Conservation (phyloP, 2,797 vertebrate genomes). For the Sebastes iracundus region DNA sequence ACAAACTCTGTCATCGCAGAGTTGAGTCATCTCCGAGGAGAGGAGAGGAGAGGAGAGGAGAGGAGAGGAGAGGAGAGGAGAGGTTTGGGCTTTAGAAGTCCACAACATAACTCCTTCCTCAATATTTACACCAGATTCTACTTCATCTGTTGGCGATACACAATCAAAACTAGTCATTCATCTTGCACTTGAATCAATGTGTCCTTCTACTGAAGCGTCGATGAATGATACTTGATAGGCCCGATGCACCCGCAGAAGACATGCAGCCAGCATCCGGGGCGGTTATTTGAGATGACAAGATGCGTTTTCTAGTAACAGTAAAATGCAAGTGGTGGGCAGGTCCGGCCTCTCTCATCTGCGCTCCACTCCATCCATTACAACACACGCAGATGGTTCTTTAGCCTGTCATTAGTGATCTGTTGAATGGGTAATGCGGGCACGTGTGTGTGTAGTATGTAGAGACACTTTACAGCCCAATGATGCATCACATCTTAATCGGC, state of each 20-base stretch:
- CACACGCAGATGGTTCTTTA: conserved; percentile 40
- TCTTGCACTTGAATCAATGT: not conserved
- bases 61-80: not conserved
- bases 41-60: not conserved
- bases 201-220: not conserved
- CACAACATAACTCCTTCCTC: not conserved
- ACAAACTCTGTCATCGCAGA: conserved; percentile 18
- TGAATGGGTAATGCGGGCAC: conserved; percentile 28
- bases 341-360: conserved; percentile 7
- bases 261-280: not conserved
- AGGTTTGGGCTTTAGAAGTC: not conserved
- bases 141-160: not conserved
- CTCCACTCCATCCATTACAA: conserved; percentile 30
- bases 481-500: conserved; percentile 49
- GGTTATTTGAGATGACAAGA: conserved; percentile 19
- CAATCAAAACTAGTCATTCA: not conserved
- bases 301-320: conserved; percentile 24
- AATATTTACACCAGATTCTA: conserved; percentile 11
- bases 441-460: conserved; percentile 5
- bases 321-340: conserved; percentile 11
- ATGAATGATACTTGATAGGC: conserved; percentile 4
- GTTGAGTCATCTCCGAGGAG: not conserved
- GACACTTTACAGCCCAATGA: conserved; percentile 43
- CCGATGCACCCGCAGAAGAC: conserved; percentile 1
- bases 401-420: conserved; percentile 45